Conservation (phyloP, 1,140 invertebrate species). For the Kradibia gibbosae region DNA sequence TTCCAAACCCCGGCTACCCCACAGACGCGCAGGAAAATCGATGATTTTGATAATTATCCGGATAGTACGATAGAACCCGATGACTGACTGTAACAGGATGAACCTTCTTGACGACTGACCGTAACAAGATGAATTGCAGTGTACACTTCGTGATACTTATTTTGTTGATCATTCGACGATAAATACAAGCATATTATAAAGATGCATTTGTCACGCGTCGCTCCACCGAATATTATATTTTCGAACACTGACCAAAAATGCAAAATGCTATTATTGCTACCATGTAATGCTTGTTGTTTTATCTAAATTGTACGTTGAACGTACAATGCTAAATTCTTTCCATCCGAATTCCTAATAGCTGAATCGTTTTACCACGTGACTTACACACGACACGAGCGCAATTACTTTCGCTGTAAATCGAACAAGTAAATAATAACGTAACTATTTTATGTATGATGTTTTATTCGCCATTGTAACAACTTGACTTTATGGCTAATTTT, state of each 20-base stretch:
- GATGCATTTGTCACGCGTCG: neutral
- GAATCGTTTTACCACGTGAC: neutral
- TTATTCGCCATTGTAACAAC: too few relatives aligned
- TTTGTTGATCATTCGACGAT: neutral
- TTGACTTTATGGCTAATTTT: too few relatives aligned
- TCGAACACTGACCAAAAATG: neutral
- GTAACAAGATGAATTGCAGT: constrained; percentile 2
- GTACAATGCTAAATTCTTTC: neutral
- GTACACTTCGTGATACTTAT: too few relatives aligned
- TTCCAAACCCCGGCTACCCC: constrained; percentile 15
- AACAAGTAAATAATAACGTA: too few relatives aligned
- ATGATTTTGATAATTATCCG: constrained; percentile 27
- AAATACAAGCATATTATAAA: neutral
- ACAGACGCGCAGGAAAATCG: neutral
- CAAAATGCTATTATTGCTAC: neutral
- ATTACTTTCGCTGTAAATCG: too few relatives aligned
- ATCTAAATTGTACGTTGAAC: constrained; percentile 4
- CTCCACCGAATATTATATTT: neutral
- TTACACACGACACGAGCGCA: too few relatives aligned
- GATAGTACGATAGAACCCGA: constrained; percentile 28
- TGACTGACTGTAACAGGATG: too few relatives aligned
- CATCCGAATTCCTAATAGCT: neutral
- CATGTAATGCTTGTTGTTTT: neutral
- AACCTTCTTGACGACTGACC: constrained; percentile 41
- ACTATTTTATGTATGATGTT: too few relatives aligned